Conservation (phyloP, 2,797 vertebrate species). For the Pantherophis alleghaniensis region DNA sequence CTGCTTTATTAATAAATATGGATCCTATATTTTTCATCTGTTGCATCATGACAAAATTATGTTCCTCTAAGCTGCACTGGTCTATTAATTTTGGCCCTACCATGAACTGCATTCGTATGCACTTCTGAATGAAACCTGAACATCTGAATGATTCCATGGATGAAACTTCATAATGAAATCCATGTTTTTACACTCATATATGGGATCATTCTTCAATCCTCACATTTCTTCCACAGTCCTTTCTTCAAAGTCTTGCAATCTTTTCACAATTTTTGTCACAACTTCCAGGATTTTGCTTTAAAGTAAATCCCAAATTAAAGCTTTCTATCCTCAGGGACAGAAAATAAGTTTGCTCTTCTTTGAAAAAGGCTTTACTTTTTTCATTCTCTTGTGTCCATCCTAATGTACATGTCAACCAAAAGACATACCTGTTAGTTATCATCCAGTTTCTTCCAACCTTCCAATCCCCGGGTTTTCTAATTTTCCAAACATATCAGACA, state of each 20-base stretch:
- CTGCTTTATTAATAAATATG: background rate
- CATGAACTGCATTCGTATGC: background rate
- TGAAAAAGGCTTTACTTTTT: background rate
- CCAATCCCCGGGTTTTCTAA: background rate
- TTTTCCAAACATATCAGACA: background rate
- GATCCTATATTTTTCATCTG: background rate
- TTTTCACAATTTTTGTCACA: background rate
- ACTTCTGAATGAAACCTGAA: background rate
- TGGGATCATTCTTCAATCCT: background rate
- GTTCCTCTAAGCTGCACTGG: background rate
- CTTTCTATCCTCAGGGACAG: background rate
- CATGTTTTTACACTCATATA: background rate
- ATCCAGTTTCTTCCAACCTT: background rate
- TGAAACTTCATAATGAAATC: constrained; percentile 1
- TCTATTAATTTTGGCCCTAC: background rate
- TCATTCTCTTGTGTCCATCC: background rate
- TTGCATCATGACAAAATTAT: background rate
- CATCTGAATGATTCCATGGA: background rate
- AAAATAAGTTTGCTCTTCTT: background rate
- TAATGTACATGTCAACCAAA: background rate
- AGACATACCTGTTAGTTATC: background rate
- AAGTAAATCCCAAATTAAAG: background rate
- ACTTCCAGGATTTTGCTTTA: background rate
- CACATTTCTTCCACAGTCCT: background rate
- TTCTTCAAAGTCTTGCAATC: background rate